Evolutionary conservation across 2,797 vertebrate species (phyloP), one percentile per base, ranked within the genome.

Genomic region (Lagodon rhomboides): DNA sequence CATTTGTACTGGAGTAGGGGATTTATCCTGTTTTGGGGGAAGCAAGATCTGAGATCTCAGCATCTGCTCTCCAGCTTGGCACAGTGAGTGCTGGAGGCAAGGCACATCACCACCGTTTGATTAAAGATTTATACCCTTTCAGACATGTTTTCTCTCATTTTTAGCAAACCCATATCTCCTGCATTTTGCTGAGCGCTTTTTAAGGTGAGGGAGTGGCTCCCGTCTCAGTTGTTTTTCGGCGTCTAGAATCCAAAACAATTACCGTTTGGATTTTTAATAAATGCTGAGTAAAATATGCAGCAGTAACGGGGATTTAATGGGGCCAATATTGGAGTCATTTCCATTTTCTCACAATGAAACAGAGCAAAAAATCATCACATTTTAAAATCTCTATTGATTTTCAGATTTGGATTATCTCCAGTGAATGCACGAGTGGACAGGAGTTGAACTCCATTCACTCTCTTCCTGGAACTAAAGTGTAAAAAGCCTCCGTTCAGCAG

Each of bases 61-160:
- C 94, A 92, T 94, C 91, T 92, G 91, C 91, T 90, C 80, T 92
- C 87, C 89, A 88, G 87, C 91, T 85, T 82, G 84, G 90, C 84
- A 80, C 85, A 73, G 85, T 77, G 87, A 95, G 85, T 80, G 92
- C 93, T 94, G 78, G 89, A 93, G 92, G 93, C 93, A 87, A 93
- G 80, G 89, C 89, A 85, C 92, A 92, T 93, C 93, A 92, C 86
- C 84, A 54, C 67, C 82, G 83, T 94, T 92, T 94, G 93, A 94
- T 95, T 93, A 94, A 95, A 93, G 92, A 94, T 95, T 95, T 93
- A 95, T 94, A 93, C 84, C 89, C 87, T 93, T 92, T 94, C 92
- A 93, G 93, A 93, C 85, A 85, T 92, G 85, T 91, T 93, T 92
- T 93, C 90, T 89, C 88, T 90, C 87, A 87, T 91, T 94, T 93